A percentile compares a stretch with the other conserved stretches of the same genome.
These are phyloP conservation scores for Limnephilus marmoratus DNA, from an alignment of 2,888 invertebrate genomes.

Conservation along the genomic window DNA sequence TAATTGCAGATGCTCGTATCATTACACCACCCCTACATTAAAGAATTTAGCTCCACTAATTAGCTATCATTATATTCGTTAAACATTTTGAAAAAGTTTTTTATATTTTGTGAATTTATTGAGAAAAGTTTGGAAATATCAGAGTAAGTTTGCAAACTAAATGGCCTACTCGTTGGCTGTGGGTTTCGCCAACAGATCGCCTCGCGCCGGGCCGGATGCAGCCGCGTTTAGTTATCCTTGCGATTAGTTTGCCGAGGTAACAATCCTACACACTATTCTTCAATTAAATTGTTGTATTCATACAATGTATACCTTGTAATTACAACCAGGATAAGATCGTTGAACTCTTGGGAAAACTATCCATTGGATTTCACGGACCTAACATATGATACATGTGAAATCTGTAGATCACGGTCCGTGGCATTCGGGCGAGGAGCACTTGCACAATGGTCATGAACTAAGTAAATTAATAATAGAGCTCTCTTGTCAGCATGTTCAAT, in stretches of 20 bases:
- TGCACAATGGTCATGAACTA: too few species aligned
- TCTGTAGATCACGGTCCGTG: too few species aligned
- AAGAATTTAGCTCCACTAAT: not conserved
- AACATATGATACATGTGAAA: not conserved
- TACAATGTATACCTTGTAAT: not conserved
- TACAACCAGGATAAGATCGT: not conserved
- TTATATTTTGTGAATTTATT: not conserved
- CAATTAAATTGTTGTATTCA: not conserved
- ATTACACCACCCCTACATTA: not conserved
- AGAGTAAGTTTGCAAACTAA: not conserved
- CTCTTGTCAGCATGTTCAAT: too few species aligned
- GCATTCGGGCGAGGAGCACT: too few species aligned
- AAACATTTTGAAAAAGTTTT: not conserved
- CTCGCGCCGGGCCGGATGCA: not conserved
- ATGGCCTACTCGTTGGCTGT: not conserved
- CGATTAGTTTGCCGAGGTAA: not conserved
- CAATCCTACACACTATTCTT: not conserved
- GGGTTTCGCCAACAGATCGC: not conserved
- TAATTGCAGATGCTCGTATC: too few species aligned
- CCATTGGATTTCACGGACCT: not conserved
- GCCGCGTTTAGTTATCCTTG: not conserved
- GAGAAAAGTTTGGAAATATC: not conserved
- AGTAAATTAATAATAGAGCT: too few species aligned
- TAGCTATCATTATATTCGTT: not conserved
- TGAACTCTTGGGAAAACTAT: not conserved